These are phyloP conservation scores for Alligator sinensis DNA, from an alignment of 2,113 vertebrate species.

Conservation along the genomic window DNA sequence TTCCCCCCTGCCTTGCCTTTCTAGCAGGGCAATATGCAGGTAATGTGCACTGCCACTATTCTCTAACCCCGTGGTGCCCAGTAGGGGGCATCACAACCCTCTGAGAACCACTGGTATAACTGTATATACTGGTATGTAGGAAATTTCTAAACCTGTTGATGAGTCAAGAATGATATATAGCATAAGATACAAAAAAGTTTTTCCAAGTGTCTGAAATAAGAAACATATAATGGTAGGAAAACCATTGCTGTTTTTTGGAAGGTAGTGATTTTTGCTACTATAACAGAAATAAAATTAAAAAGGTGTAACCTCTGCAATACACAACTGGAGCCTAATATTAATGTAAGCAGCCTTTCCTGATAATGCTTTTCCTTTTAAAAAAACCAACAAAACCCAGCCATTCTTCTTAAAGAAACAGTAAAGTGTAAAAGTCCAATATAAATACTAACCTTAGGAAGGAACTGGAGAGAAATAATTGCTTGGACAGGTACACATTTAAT, in stretches of 20 bases:
- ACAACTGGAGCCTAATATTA: not conserved
- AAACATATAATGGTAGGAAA: not conserved
- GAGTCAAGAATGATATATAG: not conserved
- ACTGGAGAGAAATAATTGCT: not conserved
- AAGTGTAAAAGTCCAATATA: not conserved
- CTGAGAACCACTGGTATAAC: not conserved
- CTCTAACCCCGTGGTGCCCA: not conserved
- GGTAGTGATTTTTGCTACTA: not conserved
- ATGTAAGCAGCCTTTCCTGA: not conserved
- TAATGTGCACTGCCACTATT: not conserved
- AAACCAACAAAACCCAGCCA: not conserved
- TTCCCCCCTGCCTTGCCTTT: not conserved
- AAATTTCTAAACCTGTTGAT: not conserved
- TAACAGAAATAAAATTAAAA: not conserved
- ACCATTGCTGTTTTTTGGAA: fast-evolving
- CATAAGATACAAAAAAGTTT: not conserved
- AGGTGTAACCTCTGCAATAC: not conserved
- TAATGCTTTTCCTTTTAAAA: not conserved
- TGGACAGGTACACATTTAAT: not conserved
- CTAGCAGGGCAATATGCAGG: not conserved
- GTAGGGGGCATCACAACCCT: too few species aligned
- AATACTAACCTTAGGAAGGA: not conserved
- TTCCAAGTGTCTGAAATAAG: not conserved
- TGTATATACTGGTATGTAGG: fast-evolving
- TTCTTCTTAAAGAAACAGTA: not conserved